Evolutionary conservation across 2,113 vertebrate species (phyloP), one percentile per base, ranked within the genome.

Genomic region (Aix galericulata): DNA sequence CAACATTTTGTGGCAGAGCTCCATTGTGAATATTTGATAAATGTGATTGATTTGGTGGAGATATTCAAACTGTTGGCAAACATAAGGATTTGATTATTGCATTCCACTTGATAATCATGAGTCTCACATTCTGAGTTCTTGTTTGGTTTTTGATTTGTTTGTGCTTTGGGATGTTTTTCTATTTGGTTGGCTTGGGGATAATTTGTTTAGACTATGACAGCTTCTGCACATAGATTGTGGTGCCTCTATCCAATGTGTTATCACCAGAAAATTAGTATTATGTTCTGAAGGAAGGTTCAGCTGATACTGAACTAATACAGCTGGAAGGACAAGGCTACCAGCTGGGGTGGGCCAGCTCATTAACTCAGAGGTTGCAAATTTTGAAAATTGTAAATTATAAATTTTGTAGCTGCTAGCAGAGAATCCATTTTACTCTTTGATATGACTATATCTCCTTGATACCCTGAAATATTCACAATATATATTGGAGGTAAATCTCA

Each of bases 11-110:
- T 80, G 76, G 36, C 55, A 71, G n/a, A 11, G 11, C 18, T 55
- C 22, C 26, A 8, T 13, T 62, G 50, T 74, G 59, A 46, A 14
- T 63, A 50, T 82, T 88, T 83, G 72, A 59, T 32, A 27, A 4
- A 8, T 0, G 0, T 20, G 31, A 59, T 50, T 83, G 64, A 58
- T 81, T 58, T 73, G 25, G 21, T 66, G 64, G 44, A 62, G 26
- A 50, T 67, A 7, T 1, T 55, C 13, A 76, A 56, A n/a, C 31
- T 36, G 34, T 80, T 73, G 53, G 36, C 40, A 63, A 21, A 88
- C 36, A 15, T 0, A 0, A 48, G 62, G 27, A 31, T 66, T n/a
- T 29, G n/a, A 55, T 63, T 27, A 1, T n/a, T 74, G 60, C 16
- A 13, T 88, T 83, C 55, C n/a, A 1, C 40, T n/a, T 15, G 58